Conservation (phyloP, 2,888 invertebrate genomes). For the Opisthograptis luteolata region DNA sequence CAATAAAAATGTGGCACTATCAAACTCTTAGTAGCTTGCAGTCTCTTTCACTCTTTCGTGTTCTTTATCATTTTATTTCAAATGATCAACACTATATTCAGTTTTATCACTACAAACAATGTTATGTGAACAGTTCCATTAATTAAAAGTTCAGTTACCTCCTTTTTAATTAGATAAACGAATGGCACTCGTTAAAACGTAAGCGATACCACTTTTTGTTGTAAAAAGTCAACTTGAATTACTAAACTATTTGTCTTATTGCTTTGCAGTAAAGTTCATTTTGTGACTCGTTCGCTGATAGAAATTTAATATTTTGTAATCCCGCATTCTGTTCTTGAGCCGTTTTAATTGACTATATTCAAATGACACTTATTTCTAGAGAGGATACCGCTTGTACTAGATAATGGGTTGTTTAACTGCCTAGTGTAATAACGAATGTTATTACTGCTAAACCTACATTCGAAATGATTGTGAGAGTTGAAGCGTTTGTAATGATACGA, state of each 20-base stretch:
- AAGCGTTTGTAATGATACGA: not conserved
- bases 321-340: conserved; percentile 7
- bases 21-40: not conserved
- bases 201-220: conserved; percentile 26
- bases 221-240: conserved; percentile 1
- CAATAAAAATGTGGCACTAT: not conserved
- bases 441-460: not conserved
- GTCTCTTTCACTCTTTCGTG: conserved; percentile 2
- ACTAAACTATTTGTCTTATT: conserved; percentile 1
- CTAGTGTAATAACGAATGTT: not conserved
- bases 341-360: conserved; percentile 11
- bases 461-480: not conserved
- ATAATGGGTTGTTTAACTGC: not conserved
- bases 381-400: not conserved
- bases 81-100: conserved; percentile 30
- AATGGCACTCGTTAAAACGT: conserved; percentile 45
- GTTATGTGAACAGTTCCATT: conserved; percentile 42
- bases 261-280: conserved; percentile 9
- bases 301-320: conserved; percentile 8
- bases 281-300: not conserved
- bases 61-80: conserved; percentile 18
- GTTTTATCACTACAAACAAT: conserved; percentile 43
- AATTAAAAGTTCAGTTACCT: conserved; percentile 57
- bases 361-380: conserved; percentile 2
- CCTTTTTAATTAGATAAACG: conserved; percentile 51